These are phyloP conservation scores for Ramphastos sulfuratus DNA, from an alignment of 2,113 vertebrate species.

Conservation along the genomic window DNA sequence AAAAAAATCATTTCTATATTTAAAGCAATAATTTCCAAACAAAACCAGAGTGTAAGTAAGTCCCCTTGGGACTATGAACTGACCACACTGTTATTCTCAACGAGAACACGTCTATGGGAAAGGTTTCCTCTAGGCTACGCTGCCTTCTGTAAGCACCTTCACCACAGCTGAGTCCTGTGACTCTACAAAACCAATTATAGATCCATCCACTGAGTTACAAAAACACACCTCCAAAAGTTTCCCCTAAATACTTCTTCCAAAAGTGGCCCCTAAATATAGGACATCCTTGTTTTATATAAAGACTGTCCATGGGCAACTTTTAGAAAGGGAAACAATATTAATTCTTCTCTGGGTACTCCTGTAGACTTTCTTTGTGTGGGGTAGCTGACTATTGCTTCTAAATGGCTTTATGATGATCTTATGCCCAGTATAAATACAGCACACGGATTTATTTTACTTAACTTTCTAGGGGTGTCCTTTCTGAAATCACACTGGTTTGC, in stretches of 20 bases:
- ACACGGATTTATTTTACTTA: not conserved
- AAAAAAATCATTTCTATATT: not conserved
- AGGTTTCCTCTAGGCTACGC: not conserved
- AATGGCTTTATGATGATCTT: not conserved
- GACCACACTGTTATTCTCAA: fast-evolving
- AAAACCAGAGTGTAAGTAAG: not conserved
- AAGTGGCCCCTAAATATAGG: not conserved
- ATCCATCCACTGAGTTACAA: not conserved
- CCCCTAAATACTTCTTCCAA: not conserved
- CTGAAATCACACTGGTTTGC: not conserved
- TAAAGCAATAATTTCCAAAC: not conserved
- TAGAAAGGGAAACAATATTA: not conserved
- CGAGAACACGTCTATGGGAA: not conserved
- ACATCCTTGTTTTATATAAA: not conserved
- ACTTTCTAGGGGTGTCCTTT: not conserved
- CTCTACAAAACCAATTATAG: not conserved
- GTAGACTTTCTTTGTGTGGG: not conserved
- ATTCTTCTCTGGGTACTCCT: not conserved
- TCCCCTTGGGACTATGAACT: not conserved
- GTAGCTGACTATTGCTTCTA: not conserved
- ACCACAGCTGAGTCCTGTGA: not conserved
- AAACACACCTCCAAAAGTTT: not conserved
- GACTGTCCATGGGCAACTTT: not conserved
- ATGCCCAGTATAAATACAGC: not conserved
- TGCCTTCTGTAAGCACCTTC: not conserved